These are phyloP conservation scores for Notothenia coriiceps DNA, from an alignment of 2,113 vertebrate species.

Conservation along the genomic window DNA sequence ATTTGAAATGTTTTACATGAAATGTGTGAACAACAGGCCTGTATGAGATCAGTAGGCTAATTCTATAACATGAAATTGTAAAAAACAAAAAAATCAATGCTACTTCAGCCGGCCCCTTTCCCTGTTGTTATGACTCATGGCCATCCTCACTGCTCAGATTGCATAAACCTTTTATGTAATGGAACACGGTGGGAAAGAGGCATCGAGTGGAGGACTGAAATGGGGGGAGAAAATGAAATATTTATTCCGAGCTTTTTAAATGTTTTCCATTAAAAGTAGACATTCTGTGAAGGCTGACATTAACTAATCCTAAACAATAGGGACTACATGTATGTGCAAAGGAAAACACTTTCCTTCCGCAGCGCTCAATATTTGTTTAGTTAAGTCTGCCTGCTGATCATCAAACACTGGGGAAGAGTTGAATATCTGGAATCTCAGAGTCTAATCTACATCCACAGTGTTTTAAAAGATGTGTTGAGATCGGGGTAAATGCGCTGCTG, in stretches of 20 bases:
- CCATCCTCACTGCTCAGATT: slow-evolving; percentile 78
- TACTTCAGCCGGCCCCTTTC: slow-evolving; percentile 67
- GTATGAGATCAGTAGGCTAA: slow-evolving; percentile 22
- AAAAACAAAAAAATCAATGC: slow-evolving; percentile 68
- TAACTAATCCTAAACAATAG: slow-evolving; percentile 47
- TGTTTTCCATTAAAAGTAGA: slow-evolving; percentile 62
- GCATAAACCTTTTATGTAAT: slow-evolving; percentile 86
- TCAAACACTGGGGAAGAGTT: slow-evolving; percentile 45
- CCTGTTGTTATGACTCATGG: slow-evolving; percentile 82
- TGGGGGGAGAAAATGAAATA: slow-evolving; percentile 83
- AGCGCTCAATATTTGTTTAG: slow-evolving; percentile 35
- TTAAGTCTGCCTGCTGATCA: slow-evolving; percentile 54
- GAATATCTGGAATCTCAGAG: slow-evolving; percentile 58
- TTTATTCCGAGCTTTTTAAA: slow-evolving; percentile 79
- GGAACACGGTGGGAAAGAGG: slow-evolving; percentile 81
- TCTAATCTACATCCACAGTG: slow-evolving; percentile 60
- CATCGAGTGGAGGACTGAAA: slow-evolving; percentile 80
- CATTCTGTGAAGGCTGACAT: slow-evolving; percentile 34
- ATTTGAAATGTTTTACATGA: slow-evolving; percentile 27
- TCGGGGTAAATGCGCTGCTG: slow-evolving; percentile 53
- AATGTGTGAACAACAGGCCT: slow-evolving; percentile 28
- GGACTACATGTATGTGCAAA: slow-evolving; percentile 8
- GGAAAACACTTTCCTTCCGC: slow-evolving; percentile 17
- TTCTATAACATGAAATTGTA: slow-evolving; percentile 43
- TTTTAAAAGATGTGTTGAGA: slow-evolving; percentile 57